Evolutionary conservation across 2,797 vertebrate genomes (phyloP), one percentile per base, ranked within the genome.

Genomic region (Microhierax caerulescens): DNA sequence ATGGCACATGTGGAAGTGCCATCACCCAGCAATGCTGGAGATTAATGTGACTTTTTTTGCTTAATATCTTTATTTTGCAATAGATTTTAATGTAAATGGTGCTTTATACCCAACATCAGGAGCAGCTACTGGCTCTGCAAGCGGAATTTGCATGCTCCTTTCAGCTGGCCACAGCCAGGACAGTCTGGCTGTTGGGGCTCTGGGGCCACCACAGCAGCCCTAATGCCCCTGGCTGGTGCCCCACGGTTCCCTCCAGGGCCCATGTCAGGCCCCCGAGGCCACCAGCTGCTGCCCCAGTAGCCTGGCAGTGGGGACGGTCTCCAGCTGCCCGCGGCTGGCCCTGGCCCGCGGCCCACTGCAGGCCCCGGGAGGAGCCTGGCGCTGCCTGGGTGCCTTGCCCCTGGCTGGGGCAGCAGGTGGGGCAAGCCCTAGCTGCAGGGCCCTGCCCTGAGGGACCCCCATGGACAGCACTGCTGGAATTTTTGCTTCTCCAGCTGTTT

Each of bases 271-370:
- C 21, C 12, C 7, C 1, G 1, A 11, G 30, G 15, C 51, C 6
- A 4, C 20, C 57, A 10, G 39, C 5, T 37, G 14, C 48, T 23
- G 25, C 8, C 4, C 22, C 54, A n/a, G 67, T 0, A 4, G 34
- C 18, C 12, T 43, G 2, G 2, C 34, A 21, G 27, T 27, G 32
- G 15, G 34, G 23, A 34, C 0, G 2, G 20, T 37, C n/a, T 45
- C 53, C 8, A 39, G 24, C 39, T 47, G 11, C 16, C 34, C 41
- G 17, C 18, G 41, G 41, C 1, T 3, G 11, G n/a, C 28, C 16
- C n/a, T 9, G 28, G 34, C 41, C 19, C 15, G 7, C 15, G 39
- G 39, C 39, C 39, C 39, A 41, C 39, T 41, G 39, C 39, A 41
- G 39, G 39, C 39, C 39, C 39, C 39, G 15, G 39, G 39, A 41